Evolutionary conservation across 2,888 invertebrate genomes (phyloP).

Genomic region (Horisme vitalbata): DNA sequence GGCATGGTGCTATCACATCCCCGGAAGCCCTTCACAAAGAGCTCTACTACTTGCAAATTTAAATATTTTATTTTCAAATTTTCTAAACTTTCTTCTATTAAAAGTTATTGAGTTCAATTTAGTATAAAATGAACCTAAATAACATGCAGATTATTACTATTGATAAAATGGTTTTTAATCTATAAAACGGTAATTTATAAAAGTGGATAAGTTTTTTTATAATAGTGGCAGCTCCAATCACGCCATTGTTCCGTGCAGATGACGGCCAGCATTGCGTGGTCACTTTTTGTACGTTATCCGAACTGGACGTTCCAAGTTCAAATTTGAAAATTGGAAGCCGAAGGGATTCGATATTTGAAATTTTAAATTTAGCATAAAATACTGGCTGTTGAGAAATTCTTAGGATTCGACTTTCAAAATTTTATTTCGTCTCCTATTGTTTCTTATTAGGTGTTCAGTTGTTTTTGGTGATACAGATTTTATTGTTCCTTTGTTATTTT

Average conservation of each 20-base stretch:
- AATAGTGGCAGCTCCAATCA: conserved; percentile 39
- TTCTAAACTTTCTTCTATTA: too few relatives aligned
- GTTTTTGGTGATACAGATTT: conserved; percentile 1
- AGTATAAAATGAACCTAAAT: too few relatives aligned
- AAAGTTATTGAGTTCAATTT: too few relatives aligned
- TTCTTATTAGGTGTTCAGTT: conserved; percentile 5
- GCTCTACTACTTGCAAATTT: too few relatives aligned
- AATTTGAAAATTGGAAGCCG: conserved; percentile 80
- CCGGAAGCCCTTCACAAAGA: too few relatives aligned
- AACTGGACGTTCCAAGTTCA: conserved; percentile 82
- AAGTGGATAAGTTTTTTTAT: neutral
- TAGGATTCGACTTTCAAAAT: conserved; percentile 33
- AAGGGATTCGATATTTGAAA: conserved; percentile 76
- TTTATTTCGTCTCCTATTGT: conserved; percentile 20
- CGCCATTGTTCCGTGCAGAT: conserved; percentile 59
- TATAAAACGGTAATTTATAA: too few relatives aligned
- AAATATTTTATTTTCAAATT: too few relatives aligned
- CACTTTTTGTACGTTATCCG: conserved; percentile 78
- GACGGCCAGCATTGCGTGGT: conserved; percentile 76
- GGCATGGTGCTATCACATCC: too few relatives aligned
- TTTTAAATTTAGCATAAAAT: conserved; percentile 73
- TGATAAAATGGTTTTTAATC: too few relatives aligned
- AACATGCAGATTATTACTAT: too few relatives aligned
- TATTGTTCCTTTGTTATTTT: neutral
- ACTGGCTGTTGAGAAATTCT: conserved; percentile 43